Evolutionary conservation across 2,797 vertebrate genomes (phyloP).

Genomic region (Lepus oiostolus): DNA sequence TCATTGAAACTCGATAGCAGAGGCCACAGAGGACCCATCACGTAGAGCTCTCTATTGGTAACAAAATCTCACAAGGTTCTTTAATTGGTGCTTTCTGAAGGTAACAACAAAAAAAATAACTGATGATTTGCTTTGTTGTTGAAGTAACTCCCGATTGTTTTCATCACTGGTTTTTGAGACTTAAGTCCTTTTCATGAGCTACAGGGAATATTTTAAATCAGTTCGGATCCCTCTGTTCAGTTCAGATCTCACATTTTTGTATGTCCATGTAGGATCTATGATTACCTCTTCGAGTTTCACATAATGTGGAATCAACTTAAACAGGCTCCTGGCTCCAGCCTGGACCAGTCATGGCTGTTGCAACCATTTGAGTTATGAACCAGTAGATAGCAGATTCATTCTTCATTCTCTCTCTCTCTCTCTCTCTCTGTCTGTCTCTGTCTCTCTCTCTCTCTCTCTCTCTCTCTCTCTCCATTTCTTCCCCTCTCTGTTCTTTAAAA

Average conservation of each 20-base stretch:
- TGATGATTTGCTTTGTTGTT: slow-evolving; percentile 1
- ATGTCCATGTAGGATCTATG: not conserved
- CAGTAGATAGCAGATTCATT: too few species aligned
- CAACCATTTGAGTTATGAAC: too few species aligned
- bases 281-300: not conserved
- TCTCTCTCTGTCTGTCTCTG: too few species aligned
- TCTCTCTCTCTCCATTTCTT: too few species aligned
- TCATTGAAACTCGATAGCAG: slow-evolving; percentile 3
- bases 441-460: too few species aligned
- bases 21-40: not conserved
- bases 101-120: not conserved
- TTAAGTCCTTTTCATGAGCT: slow-evolving; percentile 10
- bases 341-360: too few species aligned
- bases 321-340: too few species aligned
- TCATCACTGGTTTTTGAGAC: not conserved
- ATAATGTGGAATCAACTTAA: not conserved
- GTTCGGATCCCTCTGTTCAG: not conserved
- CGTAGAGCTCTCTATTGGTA: not conserved
- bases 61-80: not conserved
- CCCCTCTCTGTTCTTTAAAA: too few species aligned
- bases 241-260: slow-evolving; percentile 28
- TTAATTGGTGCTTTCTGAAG: not conserved
- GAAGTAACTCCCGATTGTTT: not conserved
- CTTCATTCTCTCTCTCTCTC: too few species aligned
- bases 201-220: not conserved